These are phyloP conservation scores for Ammodytes dubius DNA, from an alignment of 2,113 vertebrate species.

Conservation along the genomic window DNA sequence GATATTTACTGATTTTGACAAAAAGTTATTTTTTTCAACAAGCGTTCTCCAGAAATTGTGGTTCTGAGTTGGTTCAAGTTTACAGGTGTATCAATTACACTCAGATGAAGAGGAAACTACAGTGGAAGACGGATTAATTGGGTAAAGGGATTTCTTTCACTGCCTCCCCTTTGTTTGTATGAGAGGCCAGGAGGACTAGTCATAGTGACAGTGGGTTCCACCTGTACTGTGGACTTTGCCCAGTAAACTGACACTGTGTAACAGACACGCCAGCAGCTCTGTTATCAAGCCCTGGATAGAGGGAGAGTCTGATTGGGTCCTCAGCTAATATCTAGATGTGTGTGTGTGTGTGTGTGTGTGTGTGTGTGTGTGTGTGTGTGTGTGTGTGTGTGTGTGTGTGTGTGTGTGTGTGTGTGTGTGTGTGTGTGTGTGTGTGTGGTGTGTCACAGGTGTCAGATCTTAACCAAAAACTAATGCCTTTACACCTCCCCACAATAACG, in stretches of 20 bases:
- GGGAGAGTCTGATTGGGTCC: background rate
- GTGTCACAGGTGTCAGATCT: too few relatives aligned
- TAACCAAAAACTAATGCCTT: background rate
- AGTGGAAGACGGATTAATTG: background rate
- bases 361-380: background rate
- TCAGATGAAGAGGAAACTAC: background rate
- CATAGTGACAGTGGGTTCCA: slow-evolving; percentile 4
- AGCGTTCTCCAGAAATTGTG: too few relatives aligned
- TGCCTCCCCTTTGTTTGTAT: background rate
- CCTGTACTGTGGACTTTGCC: slow-evolving; percentile 41
- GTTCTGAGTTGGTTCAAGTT: background rate
- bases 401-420: background rate
- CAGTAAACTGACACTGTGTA: slow-evolving; percentile 1
- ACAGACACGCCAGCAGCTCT: background rate
- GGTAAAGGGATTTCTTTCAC: background rate
- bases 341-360: background rate
- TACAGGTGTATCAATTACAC: background rate
- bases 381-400: background rate
- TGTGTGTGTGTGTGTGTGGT: background rate
- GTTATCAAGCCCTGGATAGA: slow-evolving; percentile 1
- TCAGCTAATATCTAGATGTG: background rate
- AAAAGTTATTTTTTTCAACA: too few relatives aligned
- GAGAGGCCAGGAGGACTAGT: background rate
- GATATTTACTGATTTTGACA: too few relatives aligned
- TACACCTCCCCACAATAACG: background rate